Evolutionary conservation across 1,140 invertebrate genomes (phyloP), one percentile per base, ranked within the genome.

Genomic region (Anadara kagoshimensis): DNA sequence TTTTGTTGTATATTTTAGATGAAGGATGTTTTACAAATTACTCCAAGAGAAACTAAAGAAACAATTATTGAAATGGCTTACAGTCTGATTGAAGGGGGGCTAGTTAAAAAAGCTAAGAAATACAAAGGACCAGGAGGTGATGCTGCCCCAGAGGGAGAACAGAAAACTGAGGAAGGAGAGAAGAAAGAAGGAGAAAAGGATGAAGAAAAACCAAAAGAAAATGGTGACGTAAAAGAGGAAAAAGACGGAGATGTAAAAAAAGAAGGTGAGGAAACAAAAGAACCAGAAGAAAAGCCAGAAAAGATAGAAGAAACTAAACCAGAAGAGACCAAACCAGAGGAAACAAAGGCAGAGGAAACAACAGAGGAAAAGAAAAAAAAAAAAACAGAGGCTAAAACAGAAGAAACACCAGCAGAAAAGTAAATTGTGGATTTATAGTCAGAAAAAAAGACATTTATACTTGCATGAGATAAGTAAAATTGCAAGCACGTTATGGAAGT

Each of bases 11-110:
- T n/a, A 43, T 75, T 78, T n/a, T 75, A 90, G 87, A 88, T 90
- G 83, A 87, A 86, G 77, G 83, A 87, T 54, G 75, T 89, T 18
- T 80, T 91, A 14, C 86, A 83, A n/a, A 85, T 91, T 20, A 81
- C 84, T 47, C 89, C 87, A 56, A 76, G 76, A 43, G 83, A 89
- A 61, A 65, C 82, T 10, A 87, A 90, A 68, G 85, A 87, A 11
- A 89, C 90, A 1, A 68, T 91, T 7, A 79, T 91, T 44, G 91
- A 91, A 57, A 91, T 90, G 86, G 90, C 88, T 8, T 88, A 91
- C 73, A 88, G 88, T 69, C 75, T 91, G 61, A 90, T 91, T 54
- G 90, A 91, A 56, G 75, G 81, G 26, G 90, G 90, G 45, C 78
- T 91, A 7, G 83, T 90, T 2, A 89, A 89, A 70, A 90, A 90